These are phyloP conservation scores for Gambusia affinis DNA, from an alignment of 2,113 vertebrate species.

Conservation along the genomic window DNA sequence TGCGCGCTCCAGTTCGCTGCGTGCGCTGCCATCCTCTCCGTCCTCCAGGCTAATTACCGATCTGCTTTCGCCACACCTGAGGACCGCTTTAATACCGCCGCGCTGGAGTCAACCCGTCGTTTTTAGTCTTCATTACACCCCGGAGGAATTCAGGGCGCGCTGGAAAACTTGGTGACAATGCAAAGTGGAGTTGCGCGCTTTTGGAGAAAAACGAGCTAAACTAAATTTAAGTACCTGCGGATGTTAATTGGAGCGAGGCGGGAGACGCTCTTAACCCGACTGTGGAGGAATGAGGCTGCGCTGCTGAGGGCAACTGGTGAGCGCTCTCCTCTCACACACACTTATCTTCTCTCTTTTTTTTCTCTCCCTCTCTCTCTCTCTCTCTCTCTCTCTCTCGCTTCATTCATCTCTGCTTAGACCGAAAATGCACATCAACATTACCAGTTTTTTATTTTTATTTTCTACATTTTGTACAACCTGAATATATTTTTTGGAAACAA, in stretches of 20 bases:
- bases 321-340: slow-evolving; percentile 12
- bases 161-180: slow-evolving; percentile 4
- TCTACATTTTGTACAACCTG: neutral
- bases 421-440: neutral
- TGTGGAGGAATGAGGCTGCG: slow-evolving; percentile 71
- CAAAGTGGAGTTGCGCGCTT: neutral
- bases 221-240: neutral
- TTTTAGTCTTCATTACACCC: slow-evolving; percentile 32
- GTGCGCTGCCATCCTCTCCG: slow-evolving; percentile 48
- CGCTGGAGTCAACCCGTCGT: slow-evolving; percentile 8
- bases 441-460: neutral
- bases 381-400: slow-evolving; percentile 2
- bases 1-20: slow-evolving; percentile 38
- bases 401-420: slow-evolving; percentile 23
- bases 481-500: neutral
- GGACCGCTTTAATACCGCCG: neutral
- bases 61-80: neutral
- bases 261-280: slow-evolving; percentile 8
- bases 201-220: neutral
- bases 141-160: neutral
- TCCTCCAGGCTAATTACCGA: no score
- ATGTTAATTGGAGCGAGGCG: neutral
- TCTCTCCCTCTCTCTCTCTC: neutral
- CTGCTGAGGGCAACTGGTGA: slow-evolving; percentile 57
- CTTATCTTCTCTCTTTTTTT: slow-evolving; percentile 1